Conservation (phyloP, 2,888 invertebrate genomes). For the Autographa pulchrina region DNA sequence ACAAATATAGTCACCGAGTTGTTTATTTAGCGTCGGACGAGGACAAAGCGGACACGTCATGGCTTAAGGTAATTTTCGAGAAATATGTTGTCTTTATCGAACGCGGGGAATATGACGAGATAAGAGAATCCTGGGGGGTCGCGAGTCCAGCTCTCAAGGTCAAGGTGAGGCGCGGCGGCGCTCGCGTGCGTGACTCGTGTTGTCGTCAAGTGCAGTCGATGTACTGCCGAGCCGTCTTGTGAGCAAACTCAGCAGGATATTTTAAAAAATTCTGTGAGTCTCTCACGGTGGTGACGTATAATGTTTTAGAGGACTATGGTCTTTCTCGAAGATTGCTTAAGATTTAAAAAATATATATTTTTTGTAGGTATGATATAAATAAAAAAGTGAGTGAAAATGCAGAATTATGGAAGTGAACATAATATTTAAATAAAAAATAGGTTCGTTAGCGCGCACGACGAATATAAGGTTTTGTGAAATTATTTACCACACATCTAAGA, state of each 20-base stretch:
- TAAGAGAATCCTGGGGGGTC: conserved; percentile 20
- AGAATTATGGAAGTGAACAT: no score
- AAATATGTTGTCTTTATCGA: conserved; percentile 25
- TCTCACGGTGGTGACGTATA: conserved; percentile 1
- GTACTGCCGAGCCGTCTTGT: conserved; percentile 26
- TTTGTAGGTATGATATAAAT: no score
- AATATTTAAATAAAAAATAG: no score
- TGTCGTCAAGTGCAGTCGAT: conserved; percentile 41
- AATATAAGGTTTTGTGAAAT: conserved; percentile 15
- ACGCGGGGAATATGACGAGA: conserved; percentile 18
- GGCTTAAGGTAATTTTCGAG: conserved; percentile 24
- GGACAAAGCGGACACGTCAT: conserved; percentile 42
- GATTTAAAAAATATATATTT: not conserved
- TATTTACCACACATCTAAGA: conserved; percentile 20
- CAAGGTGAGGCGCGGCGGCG: conserved; percentile 22
- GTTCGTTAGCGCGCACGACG: not conserved
- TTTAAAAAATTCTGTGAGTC: conserved; percentile 36
- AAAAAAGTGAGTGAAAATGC: no score
- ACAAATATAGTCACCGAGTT: conserved; percentile 24
- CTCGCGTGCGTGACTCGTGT: not conserved
- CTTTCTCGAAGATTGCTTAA: conserved; percentile 22
- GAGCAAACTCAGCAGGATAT: conserved; percentile 46
- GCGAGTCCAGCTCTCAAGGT: conserved; percentile 38
- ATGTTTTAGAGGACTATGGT: conserved; percentile 14
- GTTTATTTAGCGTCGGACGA: conserved; percentile 46